Conservation (phyloP, 2,888 invertebrate genomes). For the Lypha dubia region DNA sequence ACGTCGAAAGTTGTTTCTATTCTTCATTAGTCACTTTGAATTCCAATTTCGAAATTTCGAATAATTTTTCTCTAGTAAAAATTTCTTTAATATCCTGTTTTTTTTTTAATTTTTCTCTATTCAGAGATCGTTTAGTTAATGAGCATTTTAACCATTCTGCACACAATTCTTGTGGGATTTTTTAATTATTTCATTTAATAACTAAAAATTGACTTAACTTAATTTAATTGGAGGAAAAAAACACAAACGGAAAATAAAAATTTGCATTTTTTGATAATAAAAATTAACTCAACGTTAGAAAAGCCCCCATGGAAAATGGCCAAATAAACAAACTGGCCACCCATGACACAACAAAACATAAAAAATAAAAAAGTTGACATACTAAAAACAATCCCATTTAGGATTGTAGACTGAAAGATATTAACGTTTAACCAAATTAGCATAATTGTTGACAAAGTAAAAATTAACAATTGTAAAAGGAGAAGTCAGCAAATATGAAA, state of each 20-base stretch:
- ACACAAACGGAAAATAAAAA: constrained; percentile 29
- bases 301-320: constrained; percentile 61
- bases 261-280: constrained; percentile 76
- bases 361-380: constrained; percentile 66
- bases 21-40: no score
- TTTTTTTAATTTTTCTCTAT: no score
- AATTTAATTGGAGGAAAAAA: background rate
- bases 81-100: no score
- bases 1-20: no score
- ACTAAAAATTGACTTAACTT: constrained; percentile 15
- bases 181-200: background rate
- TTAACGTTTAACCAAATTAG: constrained; percentile 79
- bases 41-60: no score
- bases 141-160: background rate
- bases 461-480: constrained; percentile 66
- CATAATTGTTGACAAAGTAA: constrained; percentile 82
- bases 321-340: constrained; percentile 45
- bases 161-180: background rate
- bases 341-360: constrained; percentile 35
- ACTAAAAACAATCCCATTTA: constrained; percentile 34
- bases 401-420: constrained; percentile 41
- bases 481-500: background rate
- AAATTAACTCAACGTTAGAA: constrained; percentile 77
- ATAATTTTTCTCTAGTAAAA: no score
- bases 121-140: background rate